Percentiles rank a stretch among this genome's conserved stretches.
These are phyloP conservation scores for Leptopilina syphax DNA, from an alignment of 2,888 invertebrate genomes.

Conservation along the genomic window DNA sequence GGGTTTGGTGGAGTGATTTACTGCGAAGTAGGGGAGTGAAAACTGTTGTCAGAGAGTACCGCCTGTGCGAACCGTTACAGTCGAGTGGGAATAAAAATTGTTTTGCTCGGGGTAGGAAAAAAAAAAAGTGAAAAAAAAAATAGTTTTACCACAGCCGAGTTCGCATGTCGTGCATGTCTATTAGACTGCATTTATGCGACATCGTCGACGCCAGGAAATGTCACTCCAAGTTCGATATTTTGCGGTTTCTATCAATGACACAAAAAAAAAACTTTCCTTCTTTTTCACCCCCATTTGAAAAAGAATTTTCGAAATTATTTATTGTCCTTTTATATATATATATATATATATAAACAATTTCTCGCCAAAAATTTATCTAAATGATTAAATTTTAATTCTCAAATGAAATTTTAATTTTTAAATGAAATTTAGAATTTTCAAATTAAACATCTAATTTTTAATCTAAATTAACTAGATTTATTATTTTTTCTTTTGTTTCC, in stretches of 20 bases:
- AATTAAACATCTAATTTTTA: too few relatives aligned
- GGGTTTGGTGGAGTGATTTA: slow-evolving; percentile 64
- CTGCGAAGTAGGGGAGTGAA: slow-evolving; percentile 66
- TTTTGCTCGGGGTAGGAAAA: slow-evolving; percentile 46
- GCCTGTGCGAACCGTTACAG: slow-evolving; percentile 47
- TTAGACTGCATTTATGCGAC: slow-evolving; percentile 54
- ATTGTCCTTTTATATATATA: too few relatives aligned
- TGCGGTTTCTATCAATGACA: slow-evolving; percentile 32
- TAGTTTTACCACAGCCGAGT: slow-evolving; percentile 46
- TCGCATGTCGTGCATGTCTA: slow-evolving; percentile 48
- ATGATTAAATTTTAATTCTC: too few relatives aligned
- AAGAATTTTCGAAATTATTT: too few relatives aligned
- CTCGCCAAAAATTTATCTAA: too few relatives aligned
- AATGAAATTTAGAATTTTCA: too few relatives aligned
- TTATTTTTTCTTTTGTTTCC: too few relatives aligned
- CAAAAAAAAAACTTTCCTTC: background rate
- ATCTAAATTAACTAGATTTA: too few relatives aligned
- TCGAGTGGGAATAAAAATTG: slow-evolving; percentile 52
- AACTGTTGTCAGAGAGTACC: slow-evolving; percentile 57
- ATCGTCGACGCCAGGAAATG: slow-evolving; percentile 49
- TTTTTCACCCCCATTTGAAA: background rate
- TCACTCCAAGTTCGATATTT: slow-evolving; percentile 36
- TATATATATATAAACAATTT: too few relatives aligned
- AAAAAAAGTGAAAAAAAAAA: slow-evolving; percentile 40
- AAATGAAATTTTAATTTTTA: too few relatives aligned